Evolutionary conservation across 2,113 vertebrate species (phyloP).

Genomic region (Pimephales promelas): DNA sequence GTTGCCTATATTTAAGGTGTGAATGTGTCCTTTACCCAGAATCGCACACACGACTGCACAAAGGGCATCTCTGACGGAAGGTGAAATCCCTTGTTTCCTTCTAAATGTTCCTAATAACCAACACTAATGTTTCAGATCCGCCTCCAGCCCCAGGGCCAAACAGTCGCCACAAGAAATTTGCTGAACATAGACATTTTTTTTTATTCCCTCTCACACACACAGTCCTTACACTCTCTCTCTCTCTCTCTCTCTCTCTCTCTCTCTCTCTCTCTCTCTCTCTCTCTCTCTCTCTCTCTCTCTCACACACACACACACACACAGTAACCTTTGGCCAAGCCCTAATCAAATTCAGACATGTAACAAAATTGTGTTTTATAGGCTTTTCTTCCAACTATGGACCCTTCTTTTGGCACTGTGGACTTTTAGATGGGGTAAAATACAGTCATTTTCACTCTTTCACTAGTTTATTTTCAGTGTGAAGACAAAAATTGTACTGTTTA

Average conservation of each 20-base stretch:
- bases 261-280: constrained; percentile 6
- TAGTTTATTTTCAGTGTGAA: background rate
- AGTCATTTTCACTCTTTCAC: background rate
- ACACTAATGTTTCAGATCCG: constrained; percentile 24
- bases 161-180: constrained; percentile 9
- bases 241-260: constrained; percentile 15
- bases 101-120: constrained; percentile 37
- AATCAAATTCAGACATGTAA: background rate
- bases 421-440: background rate
- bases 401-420: background rate
- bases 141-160: background rate
- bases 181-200: background rate
- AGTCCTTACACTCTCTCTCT: constrained; percentile 2
- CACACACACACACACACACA: background rate
- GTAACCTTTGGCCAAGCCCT: background rate
- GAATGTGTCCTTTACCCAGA: constrained; percentile 13
- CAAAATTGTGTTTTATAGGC: background rate
- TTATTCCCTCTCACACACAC: background rate
- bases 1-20: constrained; percentile 3
- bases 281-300: constrained; percentile 25
- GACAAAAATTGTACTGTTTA: too few relatives aligned
- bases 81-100: constrained; percentile 33
- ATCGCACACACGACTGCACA: background rate
- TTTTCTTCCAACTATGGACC: background rate
- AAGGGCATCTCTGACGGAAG: constrained; percentile 17